Base-by-base conservation (phyloP, 2,797 vertebrate species). In the Chelidonichthys spinosus region DNA sequence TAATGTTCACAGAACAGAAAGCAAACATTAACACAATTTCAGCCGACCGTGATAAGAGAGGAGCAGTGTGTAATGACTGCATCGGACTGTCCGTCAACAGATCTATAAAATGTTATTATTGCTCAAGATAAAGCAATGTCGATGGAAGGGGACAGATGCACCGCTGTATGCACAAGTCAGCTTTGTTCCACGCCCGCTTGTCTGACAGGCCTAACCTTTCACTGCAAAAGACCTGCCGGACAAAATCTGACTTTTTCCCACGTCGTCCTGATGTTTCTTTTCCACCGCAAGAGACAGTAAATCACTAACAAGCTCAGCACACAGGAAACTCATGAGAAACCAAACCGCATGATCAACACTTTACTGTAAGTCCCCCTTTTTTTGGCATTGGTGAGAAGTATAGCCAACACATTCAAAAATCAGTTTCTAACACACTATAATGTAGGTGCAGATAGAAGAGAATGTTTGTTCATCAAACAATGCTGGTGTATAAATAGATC, bases 31-130 rank as follows among this genome's bases (percentile, higher is more conserved):
- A 82, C 61, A 69, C 77, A 79, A 74, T 85, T 43, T 85, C 66
- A 77, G 66, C 76, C 68, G 42, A 54, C 76, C 61, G 87, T 69
- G 88, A 92, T 90, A 90, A 90, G 85, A 89, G 70, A 79, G 70
- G 47, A 74, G 69, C 56, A 5, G 64, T 50, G 63, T 78, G 72
- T 86, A 88, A 91, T 82, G 85, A 89, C 88, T 79, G 85, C 73
- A 76, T 68, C 4, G 61, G 72, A 87, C 87, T 84, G 89, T 87
- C 85, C 50, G 77, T 92, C 93, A 92, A 85, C 90, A 85, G 90
- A 93, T 94, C 92, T 85, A 94, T 94, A 93, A 93, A 92, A 92
- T 85, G 81, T 91, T 94, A 92, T 93, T 90, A 90, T 87, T 76
- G 86, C 74, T 78, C 65, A 68, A 87, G 88, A 89, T 92, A 89